Conservation (phyloP, 2,888 invertebrate species). For the Smittia sp. region DNA sequence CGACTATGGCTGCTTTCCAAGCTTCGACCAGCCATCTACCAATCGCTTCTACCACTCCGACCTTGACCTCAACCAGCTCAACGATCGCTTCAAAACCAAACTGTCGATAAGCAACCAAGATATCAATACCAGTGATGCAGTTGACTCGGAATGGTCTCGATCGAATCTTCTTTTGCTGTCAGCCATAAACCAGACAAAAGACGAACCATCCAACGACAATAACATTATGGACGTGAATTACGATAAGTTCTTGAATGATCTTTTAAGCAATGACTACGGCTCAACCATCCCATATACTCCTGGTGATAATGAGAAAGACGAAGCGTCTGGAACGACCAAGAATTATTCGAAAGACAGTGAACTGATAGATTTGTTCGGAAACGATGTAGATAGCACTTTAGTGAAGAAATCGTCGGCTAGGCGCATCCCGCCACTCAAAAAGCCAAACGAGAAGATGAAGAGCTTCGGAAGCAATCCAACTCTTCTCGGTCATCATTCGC, state of each 20-base stretch:
- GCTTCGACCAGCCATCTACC: conserved; percentile 6
- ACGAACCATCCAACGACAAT: neutral
- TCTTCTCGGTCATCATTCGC: conserved; percentile 42
- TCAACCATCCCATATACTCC: neutral
- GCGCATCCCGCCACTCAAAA: conserved; percentile 19
- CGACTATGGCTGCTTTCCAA: conserved; percentile 18
- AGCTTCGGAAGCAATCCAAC: conserved; percentile 45
- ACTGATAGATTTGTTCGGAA: conserved; percentile 26
- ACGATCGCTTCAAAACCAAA: conserved; percentile 29
- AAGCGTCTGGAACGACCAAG: neutral
- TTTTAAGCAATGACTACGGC: conserved; percentile 11
- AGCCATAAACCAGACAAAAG: conserved; percentile 12
- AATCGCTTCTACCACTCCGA: conserved; percentile 33
- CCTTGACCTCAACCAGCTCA: conserved; percentile 25
- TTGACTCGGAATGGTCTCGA: conserved; percentile 24
- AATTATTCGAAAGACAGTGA: conserved; percentile 9
- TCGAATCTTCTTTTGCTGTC: conserved; percentile 20
- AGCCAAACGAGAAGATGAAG: conserved; percentile 26
- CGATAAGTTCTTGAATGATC: conserved; percentile 31
- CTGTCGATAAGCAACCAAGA: conserved; percentile 29
- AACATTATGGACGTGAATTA: conserved; percentile 26
- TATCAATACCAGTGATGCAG: conserved; percentile 31
- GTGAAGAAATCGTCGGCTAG: conserved; percentile 1
- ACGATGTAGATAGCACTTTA: conserved; percentile 13
- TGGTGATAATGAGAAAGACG: neutral